phyloP scores from a whole-genome alignment of 2,113 vertebrate species.

The Phalacrocorax carbo region DNA sequence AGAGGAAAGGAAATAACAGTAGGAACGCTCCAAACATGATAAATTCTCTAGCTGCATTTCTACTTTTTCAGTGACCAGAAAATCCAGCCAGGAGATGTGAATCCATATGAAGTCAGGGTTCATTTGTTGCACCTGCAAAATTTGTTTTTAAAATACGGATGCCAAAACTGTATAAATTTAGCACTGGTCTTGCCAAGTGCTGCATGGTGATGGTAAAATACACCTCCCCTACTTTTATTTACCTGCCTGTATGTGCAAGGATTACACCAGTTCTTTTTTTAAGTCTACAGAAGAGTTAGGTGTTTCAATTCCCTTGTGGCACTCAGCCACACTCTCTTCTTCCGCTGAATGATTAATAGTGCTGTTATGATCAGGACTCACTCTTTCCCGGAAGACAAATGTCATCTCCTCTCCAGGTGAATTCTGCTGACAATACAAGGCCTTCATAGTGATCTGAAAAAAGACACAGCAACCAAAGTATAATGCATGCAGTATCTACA shows the following conservation, averaged over 20 bases:
- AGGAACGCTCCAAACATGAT: background rate
- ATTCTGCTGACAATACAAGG: constrained; percentile 78
- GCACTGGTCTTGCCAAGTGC: background rate
- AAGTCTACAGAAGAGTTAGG: background rate
- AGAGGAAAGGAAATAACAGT: background rate
- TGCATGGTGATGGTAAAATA: background rate
- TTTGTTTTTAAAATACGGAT: background rate
- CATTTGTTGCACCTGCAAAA: background rate
- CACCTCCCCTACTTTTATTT: background rate
- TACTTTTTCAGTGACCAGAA: background rate
- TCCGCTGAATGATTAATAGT: background rate
- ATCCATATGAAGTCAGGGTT: background rate
- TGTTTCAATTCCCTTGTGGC: background rate
- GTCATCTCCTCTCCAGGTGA: constrained; percentile 74
- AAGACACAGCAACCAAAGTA: background rate
- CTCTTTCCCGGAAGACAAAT: constrained; percentile 84
- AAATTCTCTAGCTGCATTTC: background rate
- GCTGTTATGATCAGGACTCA: constrained; percentile 42
- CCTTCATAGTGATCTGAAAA: constrained; percentile 80
- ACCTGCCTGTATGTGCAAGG: background rate
- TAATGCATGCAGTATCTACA: background rate
- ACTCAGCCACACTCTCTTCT: background rate
- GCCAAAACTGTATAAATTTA: background rate
- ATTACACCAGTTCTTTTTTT: background rate
- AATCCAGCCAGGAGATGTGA: background rate